Percentiles rank a stretch among this genome's conserved stretches.
These are phyloP conservation scores for Calidris pugnax DNA, from an alignment of 2,113 vertebrate genomes.

Conservation along the genomic window DNA sequence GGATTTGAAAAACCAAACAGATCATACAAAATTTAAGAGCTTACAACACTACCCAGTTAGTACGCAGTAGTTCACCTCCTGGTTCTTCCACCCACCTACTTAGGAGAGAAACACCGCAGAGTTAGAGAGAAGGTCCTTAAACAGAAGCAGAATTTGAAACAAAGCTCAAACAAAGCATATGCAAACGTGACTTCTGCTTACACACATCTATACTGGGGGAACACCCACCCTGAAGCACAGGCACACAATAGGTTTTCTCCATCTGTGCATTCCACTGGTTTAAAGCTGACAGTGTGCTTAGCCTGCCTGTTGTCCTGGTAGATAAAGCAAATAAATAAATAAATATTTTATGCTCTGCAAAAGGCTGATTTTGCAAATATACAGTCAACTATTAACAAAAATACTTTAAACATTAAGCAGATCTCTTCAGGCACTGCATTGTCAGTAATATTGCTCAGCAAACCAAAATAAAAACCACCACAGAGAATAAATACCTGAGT, in stretches of 20 bases:
- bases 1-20: slow-evolving; percentile 46
- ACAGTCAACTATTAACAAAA: neutral
- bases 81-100: neutral
- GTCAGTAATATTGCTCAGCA: neutral
- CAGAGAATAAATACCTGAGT: neutral
- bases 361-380: neutral
- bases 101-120: neutral
- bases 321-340: neutral
- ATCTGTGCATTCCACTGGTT: neutral
- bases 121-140: neutral
- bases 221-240: neutral
- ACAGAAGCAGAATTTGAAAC: neutral
- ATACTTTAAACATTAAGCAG: neutral
- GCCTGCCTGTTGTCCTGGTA: neutral
- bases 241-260: neutral
- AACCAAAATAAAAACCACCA: neutral
- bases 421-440: neutral
- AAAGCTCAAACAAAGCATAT: neutral
- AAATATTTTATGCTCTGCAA: neutral
- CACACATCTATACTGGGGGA: neutral
- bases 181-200: neutral
- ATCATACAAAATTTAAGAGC: slow-evolving; percentile 52
- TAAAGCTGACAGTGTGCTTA: neutral
- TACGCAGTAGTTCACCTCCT: slow-evolving; percentile 19
- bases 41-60: slow-evolving; percentile 2